phyloP scores from a whole-genome alignment of 1,140 invertebrate genomes.

The Chrysopa pallens region DNA sequence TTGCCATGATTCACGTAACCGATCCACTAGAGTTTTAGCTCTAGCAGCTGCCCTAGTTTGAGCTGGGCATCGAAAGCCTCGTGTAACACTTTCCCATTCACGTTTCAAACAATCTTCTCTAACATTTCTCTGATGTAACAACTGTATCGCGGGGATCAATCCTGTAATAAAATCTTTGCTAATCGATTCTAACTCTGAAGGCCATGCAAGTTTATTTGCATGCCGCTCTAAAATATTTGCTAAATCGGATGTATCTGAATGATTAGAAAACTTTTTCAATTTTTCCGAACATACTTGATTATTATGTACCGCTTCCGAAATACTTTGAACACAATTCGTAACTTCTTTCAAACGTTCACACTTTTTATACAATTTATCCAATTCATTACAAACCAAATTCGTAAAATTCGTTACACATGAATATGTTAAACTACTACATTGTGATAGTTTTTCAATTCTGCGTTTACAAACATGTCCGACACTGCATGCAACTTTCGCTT shows the following conservation, averaged over 20 bases:
- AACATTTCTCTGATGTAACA: conserved; percentile 35
- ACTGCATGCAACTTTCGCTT: conserved; percentile 76
- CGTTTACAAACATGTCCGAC: conserved; percentile 70
- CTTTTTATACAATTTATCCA: conserved; percentile 27
- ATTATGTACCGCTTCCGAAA: too few relatives aligned
- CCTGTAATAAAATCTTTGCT: conserved; percentile 11
- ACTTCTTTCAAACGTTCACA: conserved; percentile 28
- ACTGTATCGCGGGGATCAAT: conserved; percentile 29
- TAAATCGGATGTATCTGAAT: not conserved
- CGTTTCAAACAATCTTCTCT: conserved; percentile 34
- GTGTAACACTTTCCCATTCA: conserved; percentile 56
- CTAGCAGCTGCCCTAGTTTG: conserved; percentile 44
- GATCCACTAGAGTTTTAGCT: conserved; percentile 55
- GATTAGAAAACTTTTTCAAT: conserved; percentile 11
- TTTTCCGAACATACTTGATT: conserved; percentile 15
- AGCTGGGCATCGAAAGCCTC: conserved; percentile 44
- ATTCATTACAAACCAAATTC: conserved; percentile 33
- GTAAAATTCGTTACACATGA: conserved; percentile 44
- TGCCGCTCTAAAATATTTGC: not conserved
- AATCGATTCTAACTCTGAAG: conserved; percentile 8
- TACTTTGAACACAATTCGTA: conserved; percentile 24
- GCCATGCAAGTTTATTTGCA: not conserved
- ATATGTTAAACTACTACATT: conserved; percentile 43
- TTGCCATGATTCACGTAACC: conserved; percentile 79
- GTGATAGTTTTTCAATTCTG: conserved; percentile 50